A percentile compares a stretch with the other conserved stretches of the same genome.
Evolutionary conservation across 1,140 invertebrate species (phyloP).

Genomic region (Holcopasites calliopsidis): DNA sequence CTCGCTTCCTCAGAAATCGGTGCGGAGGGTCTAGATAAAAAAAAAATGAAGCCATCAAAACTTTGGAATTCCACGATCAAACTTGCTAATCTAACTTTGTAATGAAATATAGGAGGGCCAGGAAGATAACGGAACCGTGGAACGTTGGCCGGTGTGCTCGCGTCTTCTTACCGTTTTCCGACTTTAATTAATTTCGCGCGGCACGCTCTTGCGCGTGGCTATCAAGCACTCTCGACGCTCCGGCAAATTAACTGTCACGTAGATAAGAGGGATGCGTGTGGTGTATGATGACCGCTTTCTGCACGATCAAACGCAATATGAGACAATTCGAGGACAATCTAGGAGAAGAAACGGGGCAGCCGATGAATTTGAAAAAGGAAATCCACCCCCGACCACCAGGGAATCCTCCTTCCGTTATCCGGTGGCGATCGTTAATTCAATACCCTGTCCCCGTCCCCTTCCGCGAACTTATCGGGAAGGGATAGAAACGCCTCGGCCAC

Average conservation of each 20-base stretch:
- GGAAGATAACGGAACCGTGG: slow-evolving; percentile 40
- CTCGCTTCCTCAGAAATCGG: background rate
- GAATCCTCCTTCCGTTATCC: slow-evolving; percentile 48
- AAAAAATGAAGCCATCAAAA: slow-evolving; percentile 7
- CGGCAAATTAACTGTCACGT: slow-evolving; percentile 16
- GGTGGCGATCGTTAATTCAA: slow-evolving; percentile 61
- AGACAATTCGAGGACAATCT: background rate
- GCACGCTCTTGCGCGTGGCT: background rate
- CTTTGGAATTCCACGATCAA: slow-evolving; percentile 16
- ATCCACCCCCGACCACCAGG: background rate
- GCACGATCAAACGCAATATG: background rate
- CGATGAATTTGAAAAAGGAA: slow-evolving; percentile 18
- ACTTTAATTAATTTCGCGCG: slow-evolving; percentile 36
- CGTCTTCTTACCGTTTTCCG: slow-evolving; percentile 23
- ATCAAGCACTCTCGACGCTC: background rate
- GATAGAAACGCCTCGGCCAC: slow-evolving; percentile 59
- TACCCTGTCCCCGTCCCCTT: slow-evolving; percentile 34
- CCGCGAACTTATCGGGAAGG: slow-evolving; percentile 52
- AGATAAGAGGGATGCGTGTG: slow-evolving; percentile 1
- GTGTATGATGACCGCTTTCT: background rate
- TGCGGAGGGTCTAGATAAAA: background rate
- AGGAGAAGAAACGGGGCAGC: background rate
- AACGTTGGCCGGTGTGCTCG: slow-evolving; percentile 12
- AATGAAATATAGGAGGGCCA: slow-evolving; percentile 32
- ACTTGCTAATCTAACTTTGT: slow-evolving; percentile 43